Percentiles rank a stretch among this genome's conserved stretches.
Evolutionary conservation across 2,113 vertebrate species (phyloP).

Genomic region (Tragelaphus buxtoni): DNA sequence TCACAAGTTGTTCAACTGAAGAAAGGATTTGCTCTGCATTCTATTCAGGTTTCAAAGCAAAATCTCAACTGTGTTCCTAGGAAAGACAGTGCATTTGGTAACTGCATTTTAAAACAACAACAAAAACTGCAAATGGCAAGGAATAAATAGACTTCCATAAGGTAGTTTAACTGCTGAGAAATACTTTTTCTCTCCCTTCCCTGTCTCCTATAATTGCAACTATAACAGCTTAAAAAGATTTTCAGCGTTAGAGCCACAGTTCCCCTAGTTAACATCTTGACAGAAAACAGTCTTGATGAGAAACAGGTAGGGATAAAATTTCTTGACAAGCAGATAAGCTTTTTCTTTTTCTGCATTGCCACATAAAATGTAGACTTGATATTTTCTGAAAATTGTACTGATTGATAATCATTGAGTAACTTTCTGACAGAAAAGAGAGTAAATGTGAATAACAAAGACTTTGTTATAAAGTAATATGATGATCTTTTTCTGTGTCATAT

Average conservation of each 20-base stretch:
- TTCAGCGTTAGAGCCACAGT: background rate
- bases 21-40: background rate
- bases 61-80: slow-evolving; percentile 11
- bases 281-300: background rate
- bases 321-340: background rate
- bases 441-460: slow-evolving; percentile 27
- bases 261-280: background rate
- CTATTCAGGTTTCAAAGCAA: background rate
- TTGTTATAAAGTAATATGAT: slow-evolving; percentile 30
- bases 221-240: background rate
- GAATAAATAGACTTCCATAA: background rate
- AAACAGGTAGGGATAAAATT: background rate
- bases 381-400: slow-evolving; percentile 26
- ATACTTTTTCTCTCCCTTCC: background rate
- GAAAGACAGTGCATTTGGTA: background rate
- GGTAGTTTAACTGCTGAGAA: background rate
- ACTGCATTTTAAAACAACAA: background rate
- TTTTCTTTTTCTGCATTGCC: slow-evolving; percentile 15
- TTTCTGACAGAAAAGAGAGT: background rate
- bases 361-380: slow-evolving; percentile 5
- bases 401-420: background rate
- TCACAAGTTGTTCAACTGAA: background rate
- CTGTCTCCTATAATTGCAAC: background rate
- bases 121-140: background rate
- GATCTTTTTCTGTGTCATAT: slow-evolving; percentile 22